Evolutionary conservation across 2,797 vertebrate species (phyloP), one percentile per base, ranked within the genome.

Genomic region (Danio albolineatus): DNA sequence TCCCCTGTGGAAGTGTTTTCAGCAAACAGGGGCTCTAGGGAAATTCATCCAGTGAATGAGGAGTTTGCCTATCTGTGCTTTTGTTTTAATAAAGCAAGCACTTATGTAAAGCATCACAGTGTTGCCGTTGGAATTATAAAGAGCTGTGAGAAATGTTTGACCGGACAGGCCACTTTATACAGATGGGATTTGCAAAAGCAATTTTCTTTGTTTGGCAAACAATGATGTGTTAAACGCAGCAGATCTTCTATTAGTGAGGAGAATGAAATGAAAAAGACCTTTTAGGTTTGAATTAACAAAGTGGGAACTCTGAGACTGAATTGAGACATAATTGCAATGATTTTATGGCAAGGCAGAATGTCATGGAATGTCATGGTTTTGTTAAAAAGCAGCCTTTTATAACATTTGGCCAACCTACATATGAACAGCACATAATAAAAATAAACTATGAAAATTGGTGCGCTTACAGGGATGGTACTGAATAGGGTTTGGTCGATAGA

Each of bases 201-300:
- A 88, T 85, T 87, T 85, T 84, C 57, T 17, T 43, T 73, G 75
- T 79, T 88, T 79, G 66, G 85, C 73, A 86, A 89, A 86, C 80
- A 83, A 83, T 85, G 78, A 90, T 87, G 89, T 88, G 81, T 85
- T 86, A 87, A 83, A 69, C 49, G 9, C 7, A 16, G 17, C 57
- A 38, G 73, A 64, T 36, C 48, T 65, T 49, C 49, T 64, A 8
- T 17, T 46, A 44, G 41, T 73, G 6, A 2, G 46, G 44, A 12
- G 8, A 65, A 16, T 41, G 19, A 59, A 70, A 72, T 70, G 43
- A 36, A 79, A 76, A 66, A 77, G 60, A 83, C 51, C 70, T 16
- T 53, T 80, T 86, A 80, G 83, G 83, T 80, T 80, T 70, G 81
- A 86, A 84, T 86, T 87, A 70, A 79, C 12, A 80, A 57, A 69